phyloP scores from a whole-genome alignment of 2,797 vertebrate species.

The Artibeus jamaicensis region DNA sequence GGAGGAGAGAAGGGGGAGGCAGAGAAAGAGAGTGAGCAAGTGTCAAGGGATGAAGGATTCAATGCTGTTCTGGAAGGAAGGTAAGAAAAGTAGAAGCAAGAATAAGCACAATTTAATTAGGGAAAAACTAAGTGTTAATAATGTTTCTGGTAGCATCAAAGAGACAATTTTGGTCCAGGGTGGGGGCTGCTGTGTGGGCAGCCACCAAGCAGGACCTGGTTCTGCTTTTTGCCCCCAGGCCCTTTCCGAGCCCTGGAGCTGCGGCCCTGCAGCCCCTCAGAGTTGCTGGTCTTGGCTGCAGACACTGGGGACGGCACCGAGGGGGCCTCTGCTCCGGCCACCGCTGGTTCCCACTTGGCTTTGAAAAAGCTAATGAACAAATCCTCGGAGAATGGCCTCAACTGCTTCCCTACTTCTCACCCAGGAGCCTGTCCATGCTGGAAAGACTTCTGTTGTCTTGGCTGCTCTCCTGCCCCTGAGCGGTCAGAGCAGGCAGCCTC shows the following conservation, averaged over 20 bases:
- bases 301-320: rapidly evolving
- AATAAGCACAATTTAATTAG: background rate
- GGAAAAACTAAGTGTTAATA: background rate
- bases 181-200: no score
- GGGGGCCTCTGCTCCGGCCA: background rate
- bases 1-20: rapidly evolving
- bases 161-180: background rate
- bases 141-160: background rate
- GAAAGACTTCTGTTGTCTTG: background rate
- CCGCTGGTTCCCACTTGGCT: background rate
- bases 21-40: no score
- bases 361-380: background rate
- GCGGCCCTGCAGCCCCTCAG: background rate
- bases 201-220: rapidly evolving
- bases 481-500: background rate
- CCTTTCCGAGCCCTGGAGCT: background rate
- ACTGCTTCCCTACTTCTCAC: background rate
- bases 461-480: background rate
- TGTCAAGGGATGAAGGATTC: background rate
- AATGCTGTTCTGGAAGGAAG: background rate
- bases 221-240: background rate
- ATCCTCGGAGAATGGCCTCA: background rate
- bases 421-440: background rate
- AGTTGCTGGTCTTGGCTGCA: background rate
- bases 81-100: background rate